Evolutionary conservation across 2,797 vertebrate genomes (phyloP).

Genomic region (Scolopax bukidnonensis): DNA sequence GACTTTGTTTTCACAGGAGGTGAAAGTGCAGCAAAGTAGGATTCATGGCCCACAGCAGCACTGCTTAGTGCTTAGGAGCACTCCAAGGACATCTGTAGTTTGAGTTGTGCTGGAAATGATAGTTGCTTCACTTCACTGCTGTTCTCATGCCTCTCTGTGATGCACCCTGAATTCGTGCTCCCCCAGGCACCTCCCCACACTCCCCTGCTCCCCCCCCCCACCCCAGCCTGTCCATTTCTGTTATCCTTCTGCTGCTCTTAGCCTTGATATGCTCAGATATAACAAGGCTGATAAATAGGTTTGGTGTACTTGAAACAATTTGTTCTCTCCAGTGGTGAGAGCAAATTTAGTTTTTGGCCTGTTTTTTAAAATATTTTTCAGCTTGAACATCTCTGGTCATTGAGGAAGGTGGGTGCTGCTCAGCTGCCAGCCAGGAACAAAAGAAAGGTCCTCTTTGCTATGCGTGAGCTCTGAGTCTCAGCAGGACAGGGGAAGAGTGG

Average conservation of each 20-base stretch:
- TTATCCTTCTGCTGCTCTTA: background rate
- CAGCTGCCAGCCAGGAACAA: background rate
- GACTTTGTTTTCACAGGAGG: background rate
- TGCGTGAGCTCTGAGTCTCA: too few species aligned
- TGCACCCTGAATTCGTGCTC: accelerated
- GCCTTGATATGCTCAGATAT: too few species aligned
- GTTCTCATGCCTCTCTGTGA: accelerated
- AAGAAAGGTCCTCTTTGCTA: background rate
- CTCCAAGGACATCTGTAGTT: background rate
- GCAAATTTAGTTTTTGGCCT: background rate
- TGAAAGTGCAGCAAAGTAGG: background rate
- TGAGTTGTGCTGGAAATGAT: background rate
- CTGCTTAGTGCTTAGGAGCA: background rate
- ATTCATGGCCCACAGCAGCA: background rate
- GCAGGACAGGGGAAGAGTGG: background rate
- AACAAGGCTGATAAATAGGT: background rate
- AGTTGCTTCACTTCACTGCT: background rate
- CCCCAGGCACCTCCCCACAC: background rate
- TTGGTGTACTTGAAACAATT: background rate
- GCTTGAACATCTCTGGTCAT: background rate
- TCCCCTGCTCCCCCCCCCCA: background rate
- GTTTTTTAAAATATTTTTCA: background rate
- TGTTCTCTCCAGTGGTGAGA: background rate
- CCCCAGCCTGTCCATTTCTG: accelerated
- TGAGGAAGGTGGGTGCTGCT: background rate